Base-by-base conservation (phyloP, 2,888 invertebrate species). In the Pammene aurita region DNA sequence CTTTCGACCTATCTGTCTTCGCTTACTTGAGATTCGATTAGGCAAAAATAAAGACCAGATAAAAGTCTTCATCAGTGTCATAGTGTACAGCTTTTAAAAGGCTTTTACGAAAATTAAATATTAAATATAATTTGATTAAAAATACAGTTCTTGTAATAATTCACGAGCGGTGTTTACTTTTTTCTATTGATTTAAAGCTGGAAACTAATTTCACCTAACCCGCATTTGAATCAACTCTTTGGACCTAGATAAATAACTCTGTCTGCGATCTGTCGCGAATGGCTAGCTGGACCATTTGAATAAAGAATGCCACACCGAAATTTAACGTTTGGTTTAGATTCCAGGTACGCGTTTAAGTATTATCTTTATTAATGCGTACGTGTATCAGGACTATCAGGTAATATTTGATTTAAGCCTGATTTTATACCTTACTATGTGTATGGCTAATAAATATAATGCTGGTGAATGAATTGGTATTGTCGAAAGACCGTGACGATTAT, bases 1-100 rank as follows among this genome's bases (percentile, higher is more conserved):
- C 80, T 84, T 84, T 79, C 74, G 74, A 80, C 78, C 76, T 78
- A 81, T 81, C 79, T 73, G 74, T 76, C 77, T 75, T 79, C 79
- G 75, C 78, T 77, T 76, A 76, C 18, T 42, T 75, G 71, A 73
- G 73, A 78, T 77, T 73, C 61, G 71, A 65, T 69, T 44, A 67
- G 11, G 46, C n/a, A 9, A 10, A 58, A 46, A 62, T 63, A 35
- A 14, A 41, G 26, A 34, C 54, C 7, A 38, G 46, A 46, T 55
- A 34, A 61, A 13, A 61, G 60, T 42, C 50, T 57, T 56, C 14
- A 42, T 50, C 34, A 41, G 7, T 16, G 9, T 41, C 41, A 26
- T 26, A 2, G 7, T 46, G 55, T 56, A 11, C 11, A 35, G 11
- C 9, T 16, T 61, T 48, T 48, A 35, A 16, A 48, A 61, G 0